Evolutionary conservation across 1,140 invertebrate genomes (phyloP).

Genomic region (Stegodyphus dumicola): DNA sequence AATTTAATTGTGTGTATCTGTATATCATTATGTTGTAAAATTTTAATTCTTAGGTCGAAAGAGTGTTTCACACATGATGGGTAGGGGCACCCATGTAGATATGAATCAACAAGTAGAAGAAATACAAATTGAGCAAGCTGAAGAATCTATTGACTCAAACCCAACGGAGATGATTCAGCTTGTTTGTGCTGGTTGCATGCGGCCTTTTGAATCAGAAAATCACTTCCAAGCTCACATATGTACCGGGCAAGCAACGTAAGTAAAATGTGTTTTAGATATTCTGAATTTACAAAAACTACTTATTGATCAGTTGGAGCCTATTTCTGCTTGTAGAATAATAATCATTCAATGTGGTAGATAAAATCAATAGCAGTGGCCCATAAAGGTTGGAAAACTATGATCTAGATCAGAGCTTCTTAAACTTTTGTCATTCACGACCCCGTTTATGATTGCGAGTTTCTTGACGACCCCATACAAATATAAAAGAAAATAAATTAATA

Average conservation of each 20-base stretch:
- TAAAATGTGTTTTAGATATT: not conserved
- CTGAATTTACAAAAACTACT: too few species aligned
- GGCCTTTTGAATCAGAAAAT: slow-evolving; percentile 61
- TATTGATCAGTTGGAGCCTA: too few species aligned
- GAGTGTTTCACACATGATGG: slow-evolving; percentile 24
- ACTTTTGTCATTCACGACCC: too few species aligned
- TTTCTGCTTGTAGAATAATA: too few species aligned
- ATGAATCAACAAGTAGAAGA: slow-evolving; percentile 51
- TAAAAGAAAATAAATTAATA: too few species aligned
- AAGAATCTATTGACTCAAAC: slow-evolving; percentile 54
- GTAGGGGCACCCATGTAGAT: slow-evolving; percentile 23
- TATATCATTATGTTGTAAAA: not conserved
- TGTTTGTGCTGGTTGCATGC: slow-evolving; percentile 62
- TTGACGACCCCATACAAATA: too few species aligned
- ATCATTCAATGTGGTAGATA: too few species aligned
- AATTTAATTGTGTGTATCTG: not conserved
- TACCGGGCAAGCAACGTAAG: slow-evolving; percentile 57
- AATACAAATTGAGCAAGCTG: slow-evolving; percentile 54
- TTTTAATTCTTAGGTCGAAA: slow-evolving; percentile 24
- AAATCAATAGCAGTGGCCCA: too few species aligned
- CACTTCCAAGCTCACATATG: slow-evolving; percentile 61
- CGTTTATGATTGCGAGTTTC: too few species aligned
- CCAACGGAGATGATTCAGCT: slow-evolving; percentile 55
- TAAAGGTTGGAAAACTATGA: too few species aligned
- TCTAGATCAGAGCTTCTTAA: too few species aligned